Percentiles rank a stretch among this genome's conserved stretches.
Conservation (phyloP, 2,113 vertebrate genomes). For the Parotia lawesii region DNA sequence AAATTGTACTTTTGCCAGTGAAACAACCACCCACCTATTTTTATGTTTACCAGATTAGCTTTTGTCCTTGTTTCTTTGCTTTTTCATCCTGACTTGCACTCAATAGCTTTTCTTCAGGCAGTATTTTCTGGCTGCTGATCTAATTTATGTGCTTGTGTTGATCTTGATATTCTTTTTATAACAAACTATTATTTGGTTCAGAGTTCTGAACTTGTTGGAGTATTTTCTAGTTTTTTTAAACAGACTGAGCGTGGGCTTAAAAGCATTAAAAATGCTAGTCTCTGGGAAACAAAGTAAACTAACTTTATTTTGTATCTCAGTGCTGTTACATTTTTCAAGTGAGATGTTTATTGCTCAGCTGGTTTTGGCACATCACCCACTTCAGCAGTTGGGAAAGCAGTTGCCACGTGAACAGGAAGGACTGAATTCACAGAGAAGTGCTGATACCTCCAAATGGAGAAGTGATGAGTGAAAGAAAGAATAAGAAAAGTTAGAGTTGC, state of each 20-base stretch:
- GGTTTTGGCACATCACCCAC: background rate
- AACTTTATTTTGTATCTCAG: background rate
- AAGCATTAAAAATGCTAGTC: background rate
- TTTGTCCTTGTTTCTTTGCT: background rate
- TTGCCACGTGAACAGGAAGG: background rate
- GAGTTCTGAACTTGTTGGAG: background rate
- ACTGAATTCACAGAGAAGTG: background rate
- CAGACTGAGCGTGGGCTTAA: background rate
- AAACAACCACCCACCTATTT: background rate
- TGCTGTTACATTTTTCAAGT: background rate
- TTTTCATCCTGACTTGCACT: background rate
- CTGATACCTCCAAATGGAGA: background rate
- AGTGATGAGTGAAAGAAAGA: background rate
- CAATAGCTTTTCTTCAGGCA: background rate
- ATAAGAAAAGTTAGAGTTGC: background rate
- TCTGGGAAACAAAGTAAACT: background rate
- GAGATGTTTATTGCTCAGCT: background rate
- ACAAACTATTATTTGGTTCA: background rate
- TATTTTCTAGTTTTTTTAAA: background rate
- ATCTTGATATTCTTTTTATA: background rate
- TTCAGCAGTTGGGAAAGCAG: background rate
- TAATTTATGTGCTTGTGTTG: background rate
- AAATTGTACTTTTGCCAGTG: background rate
- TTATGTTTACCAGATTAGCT: background rate
- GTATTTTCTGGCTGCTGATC: background rate